Base-by-base conservation (phyloP, 2,113 vertebrate genomes). In the Python bivittatus region DNA sequence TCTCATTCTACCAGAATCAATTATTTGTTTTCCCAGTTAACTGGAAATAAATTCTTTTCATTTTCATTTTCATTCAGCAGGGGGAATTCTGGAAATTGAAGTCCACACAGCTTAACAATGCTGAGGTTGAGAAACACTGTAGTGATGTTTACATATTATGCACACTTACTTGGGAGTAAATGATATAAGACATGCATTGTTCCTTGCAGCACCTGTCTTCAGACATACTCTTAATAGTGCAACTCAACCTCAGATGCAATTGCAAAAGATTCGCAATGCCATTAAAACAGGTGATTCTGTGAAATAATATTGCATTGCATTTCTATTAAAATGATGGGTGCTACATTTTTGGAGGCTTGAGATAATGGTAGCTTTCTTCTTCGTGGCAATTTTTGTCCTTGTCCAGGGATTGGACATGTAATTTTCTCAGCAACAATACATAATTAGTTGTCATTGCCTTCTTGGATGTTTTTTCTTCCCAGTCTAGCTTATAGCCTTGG, bases 201-300 rank as follows among this genome's bases (percentile, higher is more conserved):
- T 23, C 15, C 12, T 52, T 27, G 33, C 54, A 84, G 54, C 58
- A 84, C 56, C 27, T 17, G 1, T 7, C 72, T 54, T 72, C 48
- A 3, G 11, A 86, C 13, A 84, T 86, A 27, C 9, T 29, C 9
- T 87, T 87, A 89, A 94, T 93, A 92, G 84, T 94, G 90, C 89
- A 60, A 72, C 91, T n/a, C 93, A 95, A 64, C 60, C n/a, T 6
- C 22, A 85, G 25, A 83, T 15, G 0, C 87, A 89, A 88, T 92
- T 95, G 86, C 90, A 86, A 94, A 92, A 92, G 92, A 57, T 88
- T 72, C 86, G 38, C 27, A 61, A 25, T 27, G 60, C 25, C 60
- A 25, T 61, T 61, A 61, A 61, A 61, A 27, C 27, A 61, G 60
- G 9, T 61, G 60, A 61, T 27, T 27, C 60, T 61, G 25, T 61